Evolutionary conservation across 2,113 vertebrate genomes (phyloP).

Genomic region (Alectura lathami): DNA sequence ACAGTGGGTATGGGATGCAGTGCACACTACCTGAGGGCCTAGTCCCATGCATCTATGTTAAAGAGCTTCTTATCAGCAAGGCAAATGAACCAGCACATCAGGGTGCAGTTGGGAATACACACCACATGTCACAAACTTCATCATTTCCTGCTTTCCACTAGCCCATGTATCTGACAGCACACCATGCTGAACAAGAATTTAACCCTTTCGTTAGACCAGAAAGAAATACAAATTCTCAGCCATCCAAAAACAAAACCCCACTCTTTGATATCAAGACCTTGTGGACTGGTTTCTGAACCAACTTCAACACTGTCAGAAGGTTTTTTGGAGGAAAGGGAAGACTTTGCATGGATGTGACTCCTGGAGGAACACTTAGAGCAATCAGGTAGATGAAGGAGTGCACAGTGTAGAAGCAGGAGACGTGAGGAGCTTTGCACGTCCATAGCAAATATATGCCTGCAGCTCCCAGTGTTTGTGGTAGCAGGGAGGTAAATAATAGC

Average conservation of each 20-base stretch:
- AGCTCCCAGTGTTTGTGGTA: neutral
- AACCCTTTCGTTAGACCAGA: neutral
- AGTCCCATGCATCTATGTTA: neutral
- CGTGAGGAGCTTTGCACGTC: neutral
- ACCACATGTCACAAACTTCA: neutral
- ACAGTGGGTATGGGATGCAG: neutral
- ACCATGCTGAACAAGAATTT: neutral
- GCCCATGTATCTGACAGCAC: neutral
- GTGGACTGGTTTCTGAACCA: neutral
- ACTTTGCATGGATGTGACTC: neutral
- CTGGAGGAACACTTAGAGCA: neutral
- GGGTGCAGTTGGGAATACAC: neutral
- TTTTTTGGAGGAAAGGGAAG: neutral
- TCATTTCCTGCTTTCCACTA: neutral
- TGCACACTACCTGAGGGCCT: neutral
- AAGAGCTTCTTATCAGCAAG: neutral
- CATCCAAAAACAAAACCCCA: neutral
- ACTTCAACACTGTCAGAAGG: neutral
- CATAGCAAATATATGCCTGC: neutral
- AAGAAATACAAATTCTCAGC: neutral
- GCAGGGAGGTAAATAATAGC: neutral
- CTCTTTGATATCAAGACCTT: neutral
- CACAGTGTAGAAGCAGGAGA: neutral
- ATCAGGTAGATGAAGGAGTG: neutral
- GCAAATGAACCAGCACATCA: neutral